Percentiles rank a stretch among this genome's conserved stretches.
Evolutionary conservation across 2,888 invertebrate species (phyloP).

Genomic region (Machimus rusticus): DNA sequence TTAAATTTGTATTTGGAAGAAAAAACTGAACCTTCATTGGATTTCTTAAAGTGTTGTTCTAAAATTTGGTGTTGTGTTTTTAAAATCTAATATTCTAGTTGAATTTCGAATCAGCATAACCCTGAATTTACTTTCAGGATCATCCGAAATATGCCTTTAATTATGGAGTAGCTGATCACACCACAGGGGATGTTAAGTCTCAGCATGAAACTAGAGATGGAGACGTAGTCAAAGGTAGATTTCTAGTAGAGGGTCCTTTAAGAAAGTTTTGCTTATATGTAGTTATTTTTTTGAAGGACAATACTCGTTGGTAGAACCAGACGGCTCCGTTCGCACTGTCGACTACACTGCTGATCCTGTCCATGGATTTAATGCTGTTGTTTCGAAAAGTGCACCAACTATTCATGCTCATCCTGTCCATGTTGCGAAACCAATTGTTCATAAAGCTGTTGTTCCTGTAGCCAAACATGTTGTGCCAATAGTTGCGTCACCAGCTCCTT

Average conservation of each 20-base stretch:
- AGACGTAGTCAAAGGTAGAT: conserved; percentile 70
- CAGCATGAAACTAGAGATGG: conserved; percentile 72
- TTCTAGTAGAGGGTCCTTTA: background rate
- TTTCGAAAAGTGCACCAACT: conserved; percentile 62
- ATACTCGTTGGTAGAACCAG: conserved; percentile 62
- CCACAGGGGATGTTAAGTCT: conserved; percentile 68
- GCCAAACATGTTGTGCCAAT: conserved; percentile 51
- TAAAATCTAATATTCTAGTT: background rate
- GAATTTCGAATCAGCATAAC: background rate
- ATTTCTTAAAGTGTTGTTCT: background rate
- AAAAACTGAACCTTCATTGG: background rate
- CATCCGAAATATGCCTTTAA: conserved; percentile 70
- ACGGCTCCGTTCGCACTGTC: conserved; percentile 62
- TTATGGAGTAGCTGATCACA: conserved; percentile 71
- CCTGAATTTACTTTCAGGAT: conserved; percentile 59
- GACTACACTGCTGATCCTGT: conserved; percentile 62
- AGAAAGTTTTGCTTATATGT: background rate
- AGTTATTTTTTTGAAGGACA: conserved; percentile 54
- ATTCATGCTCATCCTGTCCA: conserved; percentile 54
- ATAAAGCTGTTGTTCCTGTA: conserved; percentile 56
- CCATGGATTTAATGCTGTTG: conserved; percentile 62
- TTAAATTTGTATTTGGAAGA: background rate
- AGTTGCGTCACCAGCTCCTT: conserved; percentile 53
- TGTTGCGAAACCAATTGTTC: conserved; percentile 58
- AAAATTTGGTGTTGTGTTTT: background rate